A percentile compares a stretch with the other conserved stretches of the same genome.
These are phyloP conservation scores for Psittacula derbiana DNA, from an alignment of 2,797 vertebrate species.

Conservation along the genomic window DNA sequence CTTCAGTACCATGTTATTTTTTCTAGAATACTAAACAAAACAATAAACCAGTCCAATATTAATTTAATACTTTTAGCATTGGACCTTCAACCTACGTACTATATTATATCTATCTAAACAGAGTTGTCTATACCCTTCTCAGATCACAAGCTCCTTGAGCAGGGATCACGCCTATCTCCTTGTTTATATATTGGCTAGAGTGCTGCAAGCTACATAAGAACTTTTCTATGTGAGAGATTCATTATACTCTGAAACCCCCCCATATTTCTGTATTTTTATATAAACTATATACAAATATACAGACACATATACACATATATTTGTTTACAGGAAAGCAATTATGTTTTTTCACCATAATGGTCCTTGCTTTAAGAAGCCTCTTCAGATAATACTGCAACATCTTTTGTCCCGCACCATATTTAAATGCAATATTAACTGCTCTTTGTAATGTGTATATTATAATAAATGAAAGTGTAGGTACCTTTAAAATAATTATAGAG, in stretches of 20 bases:
- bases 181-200: neutral
- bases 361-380: conserved; percentile 24
- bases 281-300: neutral
- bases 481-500: conserved; percentile 2
- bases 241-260: rapidly evolving
- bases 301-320: neutral
- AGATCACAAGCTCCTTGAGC: neutral
- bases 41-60: neutral
- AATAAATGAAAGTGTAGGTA: conserved; percentile 3
- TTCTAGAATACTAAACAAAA: conserved; percentile 4
- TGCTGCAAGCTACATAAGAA: neutral
- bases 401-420: conserved; percentile 3
- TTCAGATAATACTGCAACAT: conserved; percentile 26
- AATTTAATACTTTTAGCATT: conserved; percentile 33
- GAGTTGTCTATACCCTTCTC: neutral
- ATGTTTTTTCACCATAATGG: conserved; percentile 15
- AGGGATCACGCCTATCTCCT: neutral
- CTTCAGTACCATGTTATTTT: conserved; percentile 41
- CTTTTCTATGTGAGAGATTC: neutral
- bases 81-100: neutral
- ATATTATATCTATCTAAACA: neutral
- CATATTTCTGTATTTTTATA: neutral
- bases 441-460: conserved; percentile 31
- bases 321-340: conserved; percentile 29
- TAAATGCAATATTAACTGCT: conserved; percentile 30